Conservation (phyloP, 2,113 vertebrate genomes). For the Poeciliopsis retropinna region DNA sequence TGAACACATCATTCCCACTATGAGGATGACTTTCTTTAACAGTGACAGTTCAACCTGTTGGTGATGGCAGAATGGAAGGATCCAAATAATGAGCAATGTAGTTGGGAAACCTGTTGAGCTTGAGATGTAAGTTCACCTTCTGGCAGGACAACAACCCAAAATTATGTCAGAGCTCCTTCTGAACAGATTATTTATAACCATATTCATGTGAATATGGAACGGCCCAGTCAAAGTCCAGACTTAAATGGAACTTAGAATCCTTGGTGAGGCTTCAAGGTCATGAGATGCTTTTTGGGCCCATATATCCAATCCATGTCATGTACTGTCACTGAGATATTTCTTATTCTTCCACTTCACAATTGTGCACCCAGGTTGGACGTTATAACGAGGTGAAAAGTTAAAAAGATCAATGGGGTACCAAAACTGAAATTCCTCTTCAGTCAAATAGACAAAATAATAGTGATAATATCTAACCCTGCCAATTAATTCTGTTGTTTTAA, state of each 20-base stretch:
- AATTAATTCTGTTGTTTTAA: neutral
- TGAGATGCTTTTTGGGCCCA: neutral
- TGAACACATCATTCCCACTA: neutral
- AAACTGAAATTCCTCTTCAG: neutral
- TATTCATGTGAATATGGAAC: neutral
- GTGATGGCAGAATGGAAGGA: too few species aligned
- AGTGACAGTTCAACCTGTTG: neutral
- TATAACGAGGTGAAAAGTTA: neutral
- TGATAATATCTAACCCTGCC: neutral
- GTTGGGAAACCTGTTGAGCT: neutral
- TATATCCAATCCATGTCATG: neutral
- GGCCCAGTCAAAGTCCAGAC: neutral
- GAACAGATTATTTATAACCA: neutral
- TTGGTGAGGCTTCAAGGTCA: neutral
- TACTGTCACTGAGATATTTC: neutral
- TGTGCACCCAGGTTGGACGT: neutral
- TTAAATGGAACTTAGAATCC: neutral
- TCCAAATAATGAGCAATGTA: too few species aligned
- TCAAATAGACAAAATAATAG: neutral
- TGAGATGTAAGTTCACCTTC: neutral
- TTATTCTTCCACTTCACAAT: neutral
- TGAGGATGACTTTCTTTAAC: neutral
- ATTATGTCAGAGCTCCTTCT: neutral
- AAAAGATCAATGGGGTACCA: neutral
- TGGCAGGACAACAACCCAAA: neutral